Percentiles rank a stretch among this genome's conserved stretches.
phyloP scores from a whole-genome alignment of 2,113 vertebrate genomes.

The Phyllostomus hastatus region DNA sequence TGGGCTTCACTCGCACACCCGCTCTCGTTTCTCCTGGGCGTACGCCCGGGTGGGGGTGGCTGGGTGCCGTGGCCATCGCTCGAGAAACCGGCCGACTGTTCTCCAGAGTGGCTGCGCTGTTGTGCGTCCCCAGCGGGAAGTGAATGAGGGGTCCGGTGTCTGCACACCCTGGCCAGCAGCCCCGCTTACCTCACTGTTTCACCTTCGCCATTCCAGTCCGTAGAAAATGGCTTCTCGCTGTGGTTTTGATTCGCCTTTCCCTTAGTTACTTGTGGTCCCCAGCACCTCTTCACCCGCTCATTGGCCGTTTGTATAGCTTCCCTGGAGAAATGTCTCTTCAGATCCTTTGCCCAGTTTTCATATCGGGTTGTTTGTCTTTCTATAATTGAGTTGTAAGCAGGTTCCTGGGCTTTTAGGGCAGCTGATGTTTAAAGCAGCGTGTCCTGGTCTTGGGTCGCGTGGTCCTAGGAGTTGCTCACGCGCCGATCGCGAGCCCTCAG shows the following conservation, averaged over 20 bases:
- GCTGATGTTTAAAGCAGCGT: neutral
- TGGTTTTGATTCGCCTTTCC: neutral
- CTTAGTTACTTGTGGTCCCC: too few relatives aligned
- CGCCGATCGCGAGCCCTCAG: neutral
- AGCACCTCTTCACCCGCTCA: neutral
- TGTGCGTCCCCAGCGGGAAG: too few relatives aligned
- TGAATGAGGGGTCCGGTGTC: too few relatives aligned
- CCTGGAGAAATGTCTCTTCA: neutral
- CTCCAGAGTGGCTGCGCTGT: neutral
- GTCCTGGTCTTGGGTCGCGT: neutral
- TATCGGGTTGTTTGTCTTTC: neutral
- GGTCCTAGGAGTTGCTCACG: neutral
- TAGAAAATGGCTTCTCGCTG: neutral
- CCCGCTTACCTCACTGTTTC: neutral
- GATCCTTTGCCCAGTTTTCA: neutral
- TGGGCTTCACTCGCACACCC: neutral
- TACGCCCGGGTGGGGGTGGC: neutral
- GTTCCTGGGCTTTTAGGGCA: neutral
- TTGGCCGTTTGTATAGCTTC: neutral
- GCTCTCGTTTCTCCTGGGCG: neutral
- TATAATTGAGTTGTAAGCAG: neutral
- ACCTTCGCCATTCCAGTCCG: neutral
- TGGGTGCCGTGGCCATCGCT: neutral
- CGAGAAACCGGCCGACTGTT: too few relatives aligned
- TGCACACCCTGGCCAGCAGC: neutral